A percentile compares a stretch with the other conserved stretches of the same genome.
These are phyloP conservation scores for Drosophila buzzatii DNA, from an alignment of 2,888 invertebrate genomes.

Conservation along the genomic window DNA sequence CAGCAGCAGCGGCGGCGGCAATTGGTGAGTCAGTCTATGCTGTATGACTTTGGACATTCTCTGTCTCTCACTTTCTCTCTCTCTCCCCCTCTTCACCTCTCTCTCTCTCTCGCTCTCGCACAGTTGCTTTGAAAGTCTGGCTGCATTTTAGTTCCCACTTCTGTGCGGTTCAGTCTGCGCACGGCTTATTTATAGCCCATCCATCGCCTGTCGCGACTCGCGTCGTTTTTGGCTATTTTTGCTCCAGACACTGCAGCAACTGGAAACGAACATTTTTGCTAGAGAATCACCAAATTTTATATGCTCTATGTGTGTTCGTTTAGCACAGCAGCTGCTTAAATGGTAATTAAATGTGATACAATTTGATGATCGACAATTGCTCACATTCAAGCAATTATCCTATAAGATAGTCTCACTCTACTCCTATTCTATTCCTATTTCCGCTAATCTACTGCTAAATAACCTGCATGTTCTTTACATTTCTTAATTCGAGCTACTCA, in stretches of 20 bases:
- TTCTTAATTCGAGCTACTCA: background rate
- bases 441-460: too few species aligned
- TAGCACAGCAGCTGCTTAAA: background rate
- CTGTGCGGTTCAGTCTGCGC: slow-evolving; percentile 63
- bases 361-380: too few species aligned
- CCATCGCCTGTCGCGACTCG: slow-evolving; percentile 76
- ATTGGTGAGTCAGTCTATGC: slow-evolving; percentile 62
- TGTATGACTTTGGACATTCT: slow-evolving; percentile 18
- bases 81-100: background rate
- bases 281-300: slow-evolving; percentile 6
- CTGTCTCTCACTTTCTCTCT: background rate
- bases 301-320: slow-evolving; percentile 34
- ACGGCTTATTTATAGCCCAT: slow-evolving; percentile 76
- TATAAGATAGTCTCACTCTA: background rate
- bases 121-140: slow-evolving; percentile 5
- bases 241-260: slow-evolving; percentile 70
- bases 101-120: background rate
- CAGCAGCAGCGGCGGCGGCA: slow-evolving; percentile 46
- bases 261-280: slow-evolving; percentile 43
- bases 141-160: slow-evolving; percentile 45
- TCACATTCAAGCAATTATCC: background rate
- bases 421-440: too few species aligned
- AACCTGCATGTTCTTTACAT: background rate
- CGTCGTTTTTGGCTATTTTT: slow-evolving; percentile 66
- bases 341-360: background rate